Conservation (phyloP, 2,113 vertebrate species). For the Tinamus guttatus region DNA sequence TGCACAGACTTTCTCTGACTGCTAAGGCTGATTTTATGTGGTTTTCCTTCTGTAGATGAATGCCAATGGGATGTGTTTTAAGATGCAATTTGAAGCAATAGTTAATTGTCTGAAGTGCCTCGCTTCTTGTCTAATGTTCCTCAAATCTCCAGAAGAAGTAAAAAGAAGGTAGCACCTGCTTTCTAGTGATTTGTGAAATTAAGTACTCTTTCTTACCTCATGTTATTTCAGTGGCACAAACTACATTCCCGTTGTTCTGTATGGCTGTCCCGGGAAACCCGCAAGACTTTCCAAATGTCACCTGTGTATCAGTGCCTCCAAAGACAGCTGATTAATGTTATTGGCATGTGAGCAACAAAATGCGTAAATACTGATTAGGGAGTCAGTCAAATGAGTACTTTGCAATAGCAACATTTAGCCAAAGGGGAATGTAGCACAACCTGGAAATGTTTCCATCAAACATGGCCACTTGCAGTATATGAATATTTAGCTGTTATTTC, state of each 20-base stretch:
- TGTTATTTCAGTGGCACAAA: neutral
- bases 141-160: neutral
- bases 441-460: neutral
- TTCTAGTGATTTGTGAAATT: neutral
- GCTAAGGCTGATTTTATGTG: neutral
- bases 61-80: neutral
- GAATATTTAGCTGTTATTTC: neutral
- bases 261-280: neutral
- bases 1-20: neutral
- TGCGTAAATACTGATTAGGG: slow-evolving; percentile 1
- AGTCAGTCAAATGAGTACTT: neutral
- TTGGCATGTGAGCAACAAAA: slow-evolving; percentile 25
- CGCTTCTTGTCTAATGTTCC: neutral
- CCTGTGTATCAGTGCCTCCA: neutral
- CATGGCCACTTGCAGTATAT: neutral
- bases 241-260: neutral
- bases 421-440: neutral
- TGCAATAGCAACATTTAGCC: neutral
- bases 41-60: neutral
- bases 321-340: slow-evolving; percentile 33
- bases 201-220: neutral
- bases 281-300: neutral
- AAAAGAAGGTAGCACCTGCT: neutral
- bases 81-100: neutral
- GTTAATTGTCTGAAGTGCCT: neutral